Conservation (phyloP, 2,888 invertebrate genomes). For the Halictus ligatus region DNA sequence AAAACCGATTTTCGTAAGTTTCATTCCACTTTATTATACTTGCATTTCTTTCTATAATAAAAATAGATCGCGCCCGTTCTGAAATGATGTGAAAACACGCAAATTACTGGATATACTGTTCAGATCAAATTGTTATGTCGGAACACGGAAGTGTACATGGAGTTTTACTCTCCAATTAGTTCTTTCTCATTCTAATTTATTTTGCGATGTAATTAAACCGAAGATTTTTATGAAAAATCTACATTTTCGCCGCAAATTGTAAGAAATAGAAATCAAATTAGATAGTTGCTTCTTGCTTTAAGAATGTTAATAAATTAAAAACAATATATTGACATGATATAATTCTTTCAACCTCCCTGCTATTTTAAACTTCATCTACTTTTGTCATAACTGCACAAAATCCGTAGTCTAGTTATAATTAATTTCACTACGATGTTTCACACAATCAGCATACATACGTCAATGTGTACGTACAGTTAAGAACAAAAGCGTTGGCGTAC, state of each 20-base stretch:
- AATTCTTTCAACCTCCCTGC: not conserved
- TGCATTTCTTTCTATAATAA: not conserved
- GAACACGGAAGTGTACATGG: not conserved
- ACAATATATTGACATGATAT: not conserved
- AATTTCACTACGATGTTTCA: not conserved
- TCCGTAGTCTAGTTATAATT: not conserved
- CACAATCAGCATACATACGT: not conserved
- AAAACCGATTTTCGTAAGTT: constrained; percentile 57
- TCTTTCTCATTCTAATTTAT: not conserved
- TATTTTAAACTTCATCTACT: not conserved
- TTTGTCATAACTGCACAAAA: not conserved
- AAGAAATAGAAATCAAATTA: not conserved
- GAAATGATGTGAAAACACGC: not conserved
- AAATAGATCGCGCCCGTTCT: not conserved
- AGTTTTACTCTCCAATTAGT: not conserved
- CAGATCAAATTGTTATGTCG: not conserved
- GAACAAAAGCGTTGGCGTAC: not conserved
- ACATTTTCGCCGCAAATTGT: no score
- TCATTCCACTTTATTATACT: not conserved
- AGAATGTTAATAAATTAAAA: not conserved
- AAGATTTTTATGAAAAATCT: no score
- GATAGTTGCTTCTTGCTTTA: not conserved
- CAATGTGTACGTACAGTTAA: not conserved
- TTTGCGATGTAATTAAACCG: not conserved
- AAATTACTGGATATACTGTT: not conserved